Evolutionary conservation across 2,888 invertebrate species (phyloP).

Genomic region (Neocrepidodera transversa): DNA sequence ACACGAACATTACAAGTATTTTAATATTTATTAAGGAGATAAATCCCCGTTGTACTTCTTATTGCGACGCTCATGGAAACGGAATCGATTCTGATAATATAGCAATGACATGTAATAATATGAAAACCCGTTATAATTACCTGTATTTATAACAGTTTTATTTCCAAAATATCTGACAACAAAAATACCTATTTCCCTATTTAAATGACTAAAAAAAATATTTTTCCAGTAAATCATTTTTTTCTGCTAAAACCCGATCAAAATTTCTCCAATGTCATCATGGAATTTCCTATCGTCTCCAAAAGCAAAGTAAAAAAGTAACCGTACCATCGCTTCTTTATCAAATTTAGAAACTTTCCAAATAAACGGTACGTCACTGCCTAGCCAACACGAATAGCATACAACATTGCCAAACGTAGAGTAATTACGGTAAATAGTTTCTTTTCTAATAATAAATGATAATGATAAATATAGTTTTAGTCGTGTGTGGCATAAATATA

Average conservation of each 20-base stretch:
- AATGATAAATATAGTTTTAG: not conserved
- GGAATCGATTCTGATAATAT: too few relatives aligned
- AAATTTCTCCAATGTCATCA: not conserved
- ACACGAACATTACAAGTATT: too few relatives aligned
- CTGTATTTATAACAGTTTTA: too few relatives aligned
- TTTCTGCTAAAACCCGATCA: not conserved
- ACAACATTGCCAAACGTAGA: not conserved
- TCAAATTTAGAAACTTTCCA: constrained; percentile 18
- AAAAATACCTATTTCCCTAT: too few relatives aligned
- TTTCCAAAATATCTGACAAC: too few relatives aligned
- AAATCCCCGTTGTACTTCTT: too few relatives aligned
- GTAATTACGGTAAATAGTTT: not conserved
- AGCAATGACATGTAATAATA: too few relatives aligned
- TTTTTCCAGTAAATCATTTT: not conserved
- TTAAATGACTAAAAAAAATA: not conserved
- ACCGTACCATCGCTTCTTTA: not conserved
- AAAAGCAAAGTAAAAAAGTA: not conserved
- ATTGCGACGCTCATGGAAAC: too few relatives aligned
- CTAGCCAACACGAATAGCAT: not conserved
- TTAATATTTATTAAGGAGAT: too few relatives aligned
- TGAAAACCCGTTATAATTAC: too few relatives aligned
- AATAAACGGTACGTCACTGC: constrained; percentile 16
- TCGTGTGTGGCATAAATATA: not conserved
- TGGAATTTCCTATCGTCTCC: constrained; percentile 5
- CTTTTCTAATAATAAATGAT: too few relatives aligned